Evolutionary conservation across 2,113 vertebrate genomes (phyloP).

Genomic region (Psephotus haematonotus): DNA sequence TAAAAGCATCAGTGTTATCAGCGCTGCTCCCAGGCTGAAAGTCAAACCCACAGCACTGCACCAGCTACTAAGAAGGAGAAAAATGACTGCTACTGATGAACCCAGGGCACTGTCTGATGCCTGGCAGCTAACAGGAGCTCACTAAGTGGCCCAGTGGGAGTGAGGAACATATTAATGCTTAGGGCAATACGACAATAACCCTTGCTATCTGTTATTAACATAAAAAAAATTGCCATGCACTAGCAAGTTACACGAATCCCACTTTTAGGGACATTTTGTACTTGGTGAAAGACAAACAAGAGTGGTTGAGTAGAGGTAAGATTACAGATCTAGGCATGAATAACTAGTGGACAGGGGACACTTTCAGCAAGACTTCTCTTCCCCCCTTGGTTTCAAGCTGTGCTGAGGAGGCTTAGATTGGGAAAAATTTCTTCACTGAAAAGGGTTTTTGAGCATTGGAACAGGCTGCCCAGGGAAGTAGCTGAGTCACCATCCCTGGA

Average conservation of each 20-base stretch:
- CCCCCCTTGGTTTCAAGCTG: background rate
- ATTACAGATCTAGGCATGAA: background rate
- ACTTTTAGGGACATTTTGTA: background rate
- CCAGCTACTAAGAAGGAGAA: no score
- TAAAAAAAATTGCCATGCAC: background rate
- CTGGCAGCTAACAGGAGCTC: background rate
- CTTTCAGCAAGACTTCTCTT: background rate
- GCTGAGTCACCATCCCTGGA: background rate
- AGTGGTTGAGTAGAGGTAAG: background rate
- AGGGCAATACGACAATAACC: background rate
- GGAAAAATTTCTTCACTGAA: background rate
- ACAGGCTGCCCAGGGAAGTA: background rate
- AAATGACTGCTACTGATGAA: no score
- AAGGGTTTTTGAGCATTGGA: background rate
- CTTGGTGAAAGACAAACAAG: background rate
- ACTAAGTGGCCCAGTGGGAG: background rate
- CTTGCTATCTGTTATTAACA: background rate
- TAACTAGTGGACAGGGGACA: background rate
- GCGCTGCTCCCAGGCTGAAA: no score
- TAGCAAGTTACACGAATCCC: background rate
- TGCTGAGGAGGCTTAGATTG: background rate
- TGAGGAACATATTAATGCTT: background rate
- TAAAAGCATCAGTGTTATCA: no score
- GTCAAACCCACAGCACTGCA: no score
- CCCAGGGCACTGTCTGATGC: background rate